Evolutionary conservation across 2,113 vertebrate genomes (phyloP), one percentile per base, ranked within the genome.

Genomic region (Choloepus hoffmanni): DNA sequence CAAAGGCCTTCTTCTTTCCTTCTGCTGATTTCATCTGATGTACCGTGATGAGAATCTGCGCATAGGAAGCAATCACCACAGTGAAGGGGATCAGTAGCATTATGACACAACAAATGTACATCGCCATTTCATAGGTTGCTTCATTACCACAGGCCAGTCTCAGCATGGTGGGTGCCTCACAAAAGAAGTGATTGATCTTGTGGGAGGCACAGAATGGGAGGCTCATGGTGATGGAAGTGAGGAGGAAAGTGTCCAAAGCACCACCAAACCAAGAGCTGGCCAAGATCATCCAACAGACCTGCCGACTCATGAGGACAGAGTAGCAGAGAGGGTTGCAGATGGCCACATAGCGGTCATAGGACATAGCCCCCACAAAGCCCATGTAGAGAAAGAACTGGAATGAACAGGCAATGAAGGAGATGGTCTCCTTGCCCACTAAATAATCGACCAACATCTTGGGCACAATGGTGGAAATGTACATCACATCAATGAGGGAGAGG

Each of bases 81-180:
- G 94, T 96, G 73, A 97, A 97, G 26, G 96, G 97, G 9, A 94
- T 81, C 33, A 97, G 68, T 16, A 97, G 26, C 97, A 97, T 97
- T n/a, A 90, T 67, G 2, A 97, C 82, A 3, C 97, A 97, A 65
- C 96, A 97, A 18, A 79, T 0, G 0, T 97, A 97, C 58, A 96
- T 95, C 53, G 97, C 85, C 65, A 10, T 97, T 70, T 97, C 92
- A 45, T 96, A 97, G 26, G 33, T 45, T 6, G 97, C 95, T 82
- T 95, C 97, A 92, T 96, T 83, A 3, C 97, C 96, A 40, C 97
- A 98, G 60, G 97, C 97, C 85, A 98, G 26, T 48, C 96, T 88
- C 68, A 97, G 83, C 96, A 98, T 94, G 9, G 97, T 95, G 73
- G 96, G 97, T 1, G 92, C 97, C 58, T 97, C 97, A 7, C 97